phyloP scores from a whole-genome alignment of 2,797 vertebrate species.

The Micromesistius poutassou region DNA sequence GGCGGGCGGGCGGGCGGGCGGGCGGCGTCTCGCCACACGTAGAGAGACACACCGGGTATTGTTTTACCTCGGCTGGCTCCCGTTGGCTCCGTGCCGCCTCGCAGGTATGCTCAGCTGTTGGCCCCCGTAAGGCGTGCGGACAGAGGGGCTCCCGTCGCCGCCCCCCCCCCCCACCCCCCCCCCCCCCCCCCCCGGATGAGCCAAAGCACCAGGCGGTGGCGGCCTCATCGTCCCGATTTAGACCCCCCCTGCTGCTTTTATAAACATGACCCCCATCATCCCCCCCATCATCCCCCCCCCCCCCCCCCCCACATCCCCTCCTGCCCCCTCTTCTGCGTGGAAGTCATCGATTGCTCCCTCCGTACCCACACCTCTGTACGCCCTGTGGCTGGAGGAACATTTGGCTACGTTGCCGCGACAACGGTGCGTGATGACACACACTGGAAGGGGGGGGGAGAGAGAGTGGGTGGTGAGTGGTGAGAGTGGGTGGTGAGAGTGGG shows the following conservation, averaged over 20 bases:
- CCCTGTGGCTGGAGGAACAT: not conserved
- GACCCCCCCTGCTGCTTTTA: constrained; percentile 41
- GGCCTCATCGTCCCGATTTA: constrained; percentile 58
- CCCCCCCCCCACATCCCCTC: not conserved
- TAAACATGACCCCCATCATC: constrained; percentile 14
- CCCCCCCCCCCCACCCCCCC: no score
- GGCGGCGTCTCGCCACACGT: not conserved
- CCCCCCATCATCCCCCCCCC: not conserved
- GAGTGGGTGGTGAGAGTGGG: no score
- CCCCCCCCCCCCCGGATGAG: constrained; percentile 39
- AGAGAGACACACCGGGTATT: constrained; percentile 54
- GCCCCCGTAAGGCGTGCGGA: constrained; percentile 61
- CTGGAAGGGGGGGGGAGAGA: not conserved
- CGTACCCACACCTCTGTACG: not conserved
- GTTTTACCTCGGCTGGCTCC: constrained; percentile 70
- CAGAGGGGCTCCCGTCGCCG: constrained; percentile 56
- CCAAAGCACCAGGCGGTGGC: constrained; percentile 34
- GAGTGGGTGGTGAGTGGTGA: no score
- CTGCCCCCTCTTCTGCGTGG: not conserved
- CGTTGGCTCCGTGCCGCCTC: constrained; percentile 57
- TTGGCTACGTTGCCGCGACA: not conserved
- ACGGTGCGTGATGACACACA: not conserved
- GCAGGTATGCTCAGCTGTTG: constrained; percentile 82
- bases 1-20: no score
- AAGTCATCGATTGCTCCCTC: not conserved